Evolutionary conservation across 2,888 invertebrate species (phyloP), one percentile per base, ranked within the genome.

Genomic region (Rotaria socialis): DNA sequence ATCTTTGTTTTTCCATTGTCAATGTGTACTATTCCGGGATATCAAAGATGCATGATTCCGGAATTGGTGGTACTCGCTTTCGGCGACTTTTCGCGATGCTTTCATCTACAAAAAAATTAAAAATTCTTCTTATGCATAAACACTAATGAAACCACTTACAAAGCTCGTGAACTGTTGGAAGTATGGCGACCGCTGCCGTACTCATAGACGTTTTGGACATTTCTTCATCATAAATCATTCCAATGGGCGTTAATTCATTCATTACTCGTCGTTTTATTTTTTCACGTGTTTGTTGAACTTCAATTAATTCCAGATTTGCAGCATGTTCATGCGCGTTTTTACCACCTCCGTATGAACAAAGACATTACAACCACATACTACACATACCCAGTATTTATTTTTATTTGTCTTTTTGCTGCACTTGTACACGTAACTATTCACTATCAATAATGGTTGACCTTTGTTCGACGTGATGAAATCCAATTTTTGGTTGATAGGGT

Each of bases 241-340:
- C 67, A 0, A 67, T 67, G 1, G 35, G 35, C 16, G 35, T 67
- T 16, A 67, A 16, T 67, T 67, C 67, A n/a, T 67, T 67, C 10
- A 67, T n/a, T n/a, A n/a, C 67, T n/a, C 35, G 67, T 35, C n/a
- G n/a, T 35, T 67, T 67, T n/a, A 67, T 67, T n/a, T 67, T 67
- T 14, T 67, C n/a, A 35, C 35, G 67, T 14, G n/a, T 14, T n/a
- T 67, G 6, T 35, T 67, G n/a, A n/a, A 67, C 35, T 67, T 67
- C n/a, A 27, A 67, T 35, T n/a, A 67, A 5, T 67, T 67, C 67
- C 5, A 35, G 67, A 67, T 67, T 67, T 35, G 67, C 2, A 10
- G 67, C 67, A 67, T 67, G 67, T n/a, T 8, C 8, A 67, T 67
- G 67, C 14, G 11, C 2, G n/a, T 67, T n/a, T 27, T n/a, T 67